phyloP scores from a whole-genome alignment of 2,797 vertebrate species.

The Steatocranus sp. region DNA sequence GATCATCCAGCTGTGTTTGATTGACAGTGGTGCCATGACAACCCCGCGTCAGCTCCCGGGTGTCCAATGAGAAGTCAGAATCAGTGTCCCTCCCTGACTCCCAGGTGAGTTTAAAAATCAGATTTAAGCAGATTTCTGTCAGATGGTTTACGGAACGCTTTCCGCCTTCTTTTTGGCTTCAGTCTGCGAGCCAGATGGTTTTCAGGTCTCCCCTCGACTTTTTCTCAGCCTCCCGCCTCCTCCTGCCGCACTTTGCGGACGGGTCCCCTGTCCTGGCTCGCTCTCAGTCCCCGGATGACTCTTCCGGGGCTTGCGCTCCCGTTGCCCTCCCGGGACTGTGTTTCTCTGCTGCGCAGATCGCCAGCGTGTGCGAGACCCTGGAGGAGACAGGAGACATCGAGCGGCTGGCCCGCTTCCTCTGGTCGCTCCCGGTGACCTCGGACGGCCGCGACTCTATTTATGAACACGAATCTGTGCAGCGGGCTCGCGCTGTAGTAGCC shows the following conservation, averaged over 20 bases:
- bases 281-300: slow-evolving; percentile 84
- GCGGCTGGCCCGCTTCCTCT: slow-evolving; percentile 94
- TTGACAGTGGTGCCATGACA: slow-evolving; percentile 88
- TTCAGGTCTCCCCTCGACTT: slow-evolving; percentile 94
- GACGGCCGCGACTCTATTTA: slow-evolving; percentile 94
- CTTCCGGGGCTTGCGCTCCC: slow-evolving; percentile 75
- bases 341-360: slow-evolving; percentile 96
- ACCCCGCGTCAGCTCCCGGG: slow-evolving; percentile 81
- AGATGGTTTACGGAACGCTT: neutral
- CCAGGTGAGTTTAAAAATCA: slow-evolving; percentile 66
- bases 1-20: slow-evolving; percentile 81
- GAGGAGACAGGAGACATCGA: slow-evolving; percentile 98
- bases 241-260: slow-evolving; percentile 88
- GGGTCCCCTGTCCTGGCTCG: slow-evolving; percentile 79
- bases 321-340: slow-evolving; percentile 87
- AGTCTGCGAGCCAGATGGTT: slow-evolving; percentile 83
- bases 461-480: slow-evolving; percentile 94
- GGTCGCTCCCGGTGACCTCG: slow-evolving; percentile 92
- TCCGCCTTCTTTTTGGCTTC: slow-evolving; percentile 47
- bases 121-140: slow-evolving; percentile 10
- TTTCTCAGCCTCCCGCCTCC: slow-evolving; percentile 87
- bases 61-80: slow-evolving; percentile 87
- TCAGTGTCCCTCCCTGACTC: slow-evolving; percentile 54
- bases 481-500: slow-evolving; percentile 94
- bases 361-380: slow-evolving; percentile 97